phyloP scores from a whole-genome alignment of 2,113 vertebrate genomes.

The Neoarius graeffei region DNA sequence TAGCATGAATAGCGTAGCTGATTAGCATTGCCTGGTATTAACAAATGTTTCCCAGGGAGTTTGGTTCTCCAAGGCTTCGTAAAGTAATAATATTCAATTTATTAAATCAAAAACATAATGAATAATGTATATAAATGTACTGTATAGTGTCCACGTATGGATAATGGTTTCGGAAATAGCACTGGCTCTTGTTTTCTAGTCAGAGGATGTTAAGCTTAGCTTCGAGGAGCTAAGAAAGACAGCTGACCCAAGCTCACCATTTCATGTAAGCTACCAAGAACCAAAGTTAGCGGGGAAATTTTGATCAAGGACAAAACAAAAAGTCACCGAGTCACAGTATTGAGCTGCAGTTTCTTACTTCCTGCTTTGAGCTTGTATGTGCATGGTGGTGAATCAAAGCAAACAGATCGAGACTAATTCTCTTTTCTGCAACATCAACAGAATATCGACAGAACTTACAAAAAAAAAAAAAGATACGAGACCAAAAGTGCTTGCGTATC shows the following conservation, averaged over 20 bases:
- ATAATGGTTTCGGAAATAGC: not conserved
- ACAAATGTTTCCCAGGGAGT: not conserved
- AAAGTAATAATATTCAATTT: not conserved
- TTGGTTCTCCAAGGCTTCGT: not conserved
- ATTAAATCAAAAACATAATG: not conserved
- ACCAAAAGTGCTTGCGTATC: not conserved
- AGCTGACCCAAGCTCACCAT: not conserved
- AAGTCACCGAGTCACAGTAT: not conserved
- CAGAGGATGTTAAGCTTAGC: not conserved
- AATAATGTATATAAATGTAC: not conserved
- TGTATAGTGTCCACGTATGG: not conserved
- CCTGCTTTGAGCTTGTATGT: not conserved
- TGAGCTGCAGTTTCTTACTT: not conserved
- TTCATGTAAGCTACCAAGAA: not conserved
- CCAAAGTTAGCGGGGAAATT: not conserved
- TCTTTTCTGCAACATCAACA: not conserved
- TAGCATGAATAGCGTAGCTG: not conserved
- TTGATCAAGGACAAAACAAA: not conserved
- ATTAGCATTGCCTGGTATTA: not conserved
- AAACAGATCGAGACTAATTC: not conserved
- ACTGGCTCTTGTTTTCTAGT: not conserved
- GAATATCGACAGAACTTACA: not conserved
- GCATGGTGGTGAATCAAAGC: not conserved
- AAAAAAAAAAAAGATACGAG: not conserved
- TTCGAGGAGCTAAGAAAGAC: not conserved